Conservation (phyloP, 2,113 vertebrate genomes). For the Oreotragus oreotragus region DNA sequence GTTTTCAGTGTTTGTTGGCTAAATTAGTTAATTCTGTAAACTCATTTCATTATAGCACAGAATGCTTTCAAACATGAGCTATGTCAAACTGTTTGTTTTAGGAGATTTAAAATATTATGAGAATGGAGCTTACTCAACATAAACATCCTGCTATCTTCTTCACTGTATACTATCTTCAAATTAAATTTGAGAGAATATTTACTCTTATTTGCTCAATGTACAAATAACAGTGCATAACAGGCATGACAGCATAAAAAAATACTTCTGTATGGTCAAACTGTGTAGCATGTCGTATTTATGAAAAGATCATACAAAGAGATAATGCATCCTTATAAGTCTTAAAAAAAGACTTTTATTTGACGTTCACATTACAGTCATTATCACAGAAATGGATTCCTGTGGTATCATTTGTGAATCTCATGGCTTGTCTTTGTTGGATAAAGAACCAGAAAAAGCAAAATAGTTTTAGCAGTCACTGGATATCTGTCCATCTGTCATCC, state of each 20-base stretch:
- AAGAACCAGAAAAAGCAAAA: not conserved
- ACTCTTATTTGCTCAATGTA: not conserved
- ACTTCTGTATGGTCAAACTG: not conserved
- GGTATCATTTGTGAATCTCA: not conserved
- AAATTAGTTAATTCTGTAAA: not conserved
- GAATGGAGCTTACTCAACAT: not conserved
- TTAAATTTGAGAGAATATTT: not conserved
- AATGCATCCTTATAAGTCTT: constrained; percentile 44
- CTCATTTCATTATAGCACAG: not conserved
- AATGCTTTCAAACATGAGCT: not conserved
- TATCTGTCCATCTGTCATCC: not conserved
- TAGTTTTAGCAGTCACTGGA: not conserved
- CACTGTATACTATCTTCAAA: not conserved
- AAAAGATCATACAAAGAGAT: not conserved
- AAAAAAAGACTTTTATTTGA: not conserved
- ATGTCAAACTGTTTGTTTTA: not conserved
- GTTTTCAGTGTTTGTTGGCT: not conserved
- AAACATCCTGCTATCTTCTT: not conserved
- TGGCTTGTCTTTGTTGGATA: not conserved
- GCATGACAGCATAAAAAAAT: not conserved
- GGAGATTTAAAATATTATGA: not conserved
- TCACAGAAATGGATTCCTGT: not conserved
- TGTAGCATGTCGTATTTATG: not conserved
- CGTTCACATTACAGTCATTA: not conserved
- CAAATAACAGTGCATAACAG: not conserved